These are phyloP conservation scores for Leuctra nigra DNA, from an alignment of 2,888 invertebrate genomes.

Conservation along the genomic window DNA sequence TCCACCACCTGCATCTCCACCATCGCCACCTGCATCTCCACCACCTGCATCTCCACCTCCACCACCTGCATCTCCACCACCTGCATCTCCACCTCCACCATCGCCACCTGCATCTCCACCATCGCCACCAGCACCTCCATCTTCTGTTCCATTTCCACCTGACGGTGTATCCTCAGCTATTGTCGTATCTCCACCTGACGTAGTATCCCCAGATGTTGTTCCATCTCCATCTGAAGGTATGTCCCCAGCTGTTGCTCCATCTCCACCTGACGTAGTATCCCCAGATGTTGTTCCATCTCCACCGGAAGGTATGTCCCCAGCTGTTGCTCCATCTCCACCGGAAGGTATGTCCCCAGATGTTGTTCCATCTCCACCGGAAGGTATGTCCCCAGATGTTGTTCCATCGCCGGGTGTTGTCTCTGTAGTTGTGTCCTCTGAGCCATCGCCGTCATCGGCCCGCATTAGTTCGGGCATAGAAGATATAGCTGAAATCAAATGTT, in stretches of 20 bases:
- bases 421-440: too few relatives aligned
- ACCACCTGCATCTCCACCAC: constrained; percentile 1
- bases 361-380: background rate
- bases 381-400: background rate
- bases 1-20: background rate
- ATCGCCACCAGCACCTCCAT: background rate
- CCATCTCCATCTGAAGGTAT: background rate
- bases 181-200: too few relatives aligned
- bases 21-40: constrained; percentile 29
- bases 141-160: background rate
- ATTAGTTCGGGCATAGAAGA: too few relatives aligned
- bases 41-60: constrained; percentile 12
- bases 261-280: background rate
- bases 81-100: background rate
- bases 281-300: background rate
- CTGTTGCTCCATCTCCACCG: constrained; percentile 1
- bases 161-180: background rate
- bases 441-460: too few relatives aligned
- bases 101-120: background rate
- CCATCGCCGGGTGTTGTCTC: too few relatives aligned
- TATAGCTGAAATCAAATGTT: too few relatives aligned
- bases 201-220: too few relatives aligned
- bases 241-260: background rate
- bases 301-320: background rate
- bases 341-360: background rate